phyloP scores from a whole-genome alignment of 2,888 invertebrate species.

The Galerucella pusilla region DNA sequence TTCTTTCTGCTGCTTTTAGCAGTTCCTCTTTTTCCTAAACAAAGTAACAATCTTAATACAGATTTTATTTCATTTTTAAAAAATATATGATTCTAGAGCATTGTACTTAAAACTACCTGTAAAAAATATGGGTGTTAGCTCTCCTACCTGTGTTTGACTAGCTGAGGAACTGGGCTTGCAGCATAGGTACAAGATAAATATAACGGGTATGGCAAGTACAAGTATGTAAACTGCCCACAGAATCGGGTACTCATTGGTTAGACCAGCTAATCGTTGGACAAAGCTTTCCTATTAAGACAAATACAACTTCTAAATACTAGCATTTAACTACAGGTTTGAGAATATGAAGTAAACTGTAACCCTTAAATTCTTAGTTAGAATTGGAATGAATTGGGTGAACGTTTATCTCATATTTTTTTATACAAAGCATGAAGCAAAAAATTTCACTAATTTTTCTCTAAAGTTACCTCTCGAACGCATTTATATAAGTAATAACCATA shows the following conservation, averaged over 20 bases:
- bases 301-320: conserved; percentile 42
- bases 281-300: conserved; percentile 76
- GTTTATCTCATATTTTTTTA: background rate
- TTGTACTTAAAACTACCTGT: background rate
- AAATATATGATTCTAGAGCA: too few species aligned
- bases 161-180: conserved; percentile 69
- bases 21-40: conserved; percentile 65
- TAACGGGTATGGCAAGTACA: conserved; percentile 81
- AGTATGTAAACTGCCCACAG: conserved; percentile 89
- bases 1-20: conserved; percentile 68
- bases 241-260: conserved; percentile 89
- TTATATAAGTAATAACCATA: conserved; percentile 78
- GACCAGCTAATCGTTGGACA: conserved; percentile 78
- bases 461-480: conserved; percentile 75
- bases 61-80: too few species aligned
- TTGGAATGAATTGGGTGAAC: background rate
- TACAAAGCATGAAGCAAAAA: background rate
- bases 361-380: background rate
- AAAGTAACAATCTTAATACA: background rate
- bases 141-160: conserved; percentile 34
- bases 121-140: background rate
- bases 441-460: conserved; percentile 2
- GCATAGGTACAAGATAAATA: conserved; percentile 84
- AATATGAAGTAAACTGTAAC: background rate
- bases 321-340: background rate